Conservation (phyloP, 2,797 vertebrate species). For the Aselliscus stoliczkanus region DNA sequence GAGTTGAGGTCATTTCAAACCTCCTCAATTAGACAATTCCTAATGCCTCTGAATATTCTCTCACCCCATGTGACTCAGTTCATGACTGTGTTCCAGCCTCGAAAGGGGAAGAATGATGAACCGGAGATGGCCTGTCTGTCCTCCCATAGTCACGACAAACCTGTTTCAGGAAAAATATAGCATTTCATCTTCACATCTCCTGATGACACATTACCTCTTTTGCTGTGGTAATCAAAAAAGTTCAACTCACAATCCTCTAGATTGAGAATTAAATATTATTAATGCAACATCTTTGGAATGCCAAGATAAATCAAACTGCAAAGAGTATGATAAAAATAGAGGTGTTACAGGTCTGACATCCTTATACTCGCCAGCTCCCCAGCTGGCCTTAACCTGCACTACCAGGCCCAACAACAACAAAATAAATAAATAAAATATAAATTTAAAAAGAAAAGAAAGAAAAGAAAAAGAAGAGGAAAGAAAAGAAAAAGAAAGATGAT, state of each 20-base stretch:
- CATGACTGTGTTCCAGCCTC: not conserved
- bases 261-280: not conserved
- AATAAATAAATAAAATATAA: not conserved
- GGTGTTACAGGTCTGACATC: not conserved
- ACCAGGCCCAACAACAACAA: not conserved
- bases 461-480: not conserved
- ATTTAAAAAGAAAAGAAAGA: not conserved
- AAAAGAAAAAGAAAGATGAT: too few relatives aligned
- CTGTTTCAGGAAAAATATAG: conserved; percentile 41
- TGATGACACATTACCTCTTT: not conserved
- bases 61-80: not conserved
- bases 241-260: not conserved
- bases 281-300: not conserved
- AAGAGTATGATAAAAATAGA: not conserved
- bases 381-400: too few relatives aligned
- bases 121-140: not conserved
- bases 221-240: not conserved
- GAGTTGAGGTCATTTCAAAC: not conserved
- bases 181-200: not conserved
- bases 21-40: not conserved
- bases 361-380: not conserved
- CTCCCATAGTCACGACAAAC: not conserved
- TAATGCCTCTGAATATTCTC: not conserved
- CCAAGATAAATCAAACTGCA: not conserved
- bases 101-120: not conserved